Evolutionary conservation across 2,797 vertebrate species (phyloP).

Genomic region (Sebastes itinus): DNA sequence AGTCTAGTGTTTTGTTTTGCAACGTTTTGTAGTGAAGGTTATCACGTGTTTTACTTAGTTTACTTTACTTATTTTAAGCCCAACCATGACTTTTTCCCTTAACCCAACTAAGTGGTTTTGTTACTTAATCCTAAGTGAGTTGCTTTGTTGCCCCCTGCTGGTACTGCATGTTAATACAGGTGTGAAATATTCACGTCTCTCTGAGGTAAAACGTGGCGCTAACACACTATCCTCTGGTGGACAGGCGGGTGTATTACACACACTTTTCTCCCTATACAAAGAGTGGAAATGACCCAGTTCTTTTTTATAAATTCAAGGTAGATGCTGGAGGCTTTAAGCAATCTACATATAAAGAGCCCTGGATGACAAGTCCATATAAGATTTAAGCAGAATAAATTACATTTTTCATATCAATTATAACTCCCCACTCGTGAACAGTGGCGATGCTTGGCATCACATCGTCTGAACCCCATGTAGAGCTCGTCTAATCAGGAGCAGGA

Average conservation of each 20-base stretch:
- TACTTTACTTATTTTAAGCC: background rate
- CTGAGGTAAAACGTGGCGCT: too few relatives aligned
- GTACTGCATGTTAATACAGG: background rate
- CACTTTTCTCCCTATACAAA: background rate
- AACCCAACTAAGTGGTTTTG: background rate
- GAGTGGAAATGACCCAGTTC: background rate
- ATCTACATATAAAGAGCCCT: background rate
- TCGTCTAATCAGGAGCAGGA: conserved; percentile 53
- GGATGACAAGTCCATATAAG: conserved; percentile 3
- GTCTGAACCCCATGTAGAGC: conserved; percentile 30
- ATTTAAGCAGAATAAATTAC: conserved; percentile 32
- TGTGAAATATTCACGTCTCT: background rate
- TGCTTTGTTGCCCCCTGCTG: background rate
- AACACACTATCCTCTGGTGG: too few relatives aligned
- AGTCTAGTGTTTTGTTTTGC: too few relatives aligned
- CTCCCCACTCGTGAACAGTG: conserved; percentile 27
- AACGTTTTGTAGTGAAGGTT: too few relatives aligned
- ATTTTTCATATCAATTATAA: conserved; percentile 42
- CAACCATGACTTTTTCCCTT: background rate
- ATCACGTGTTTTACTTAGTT: background rate
- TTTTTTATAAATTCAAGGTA: background rate
- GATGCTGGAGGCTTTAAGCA: background rate
- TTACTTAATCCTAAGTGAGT: background rate
- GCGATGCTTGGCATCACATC: conserved; percentile 28
- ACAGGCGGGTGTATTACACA: too few relatives aligned